Conservation (phyloP, 2,888 invertebrate genomes). For the Diabrotica balteata region DNA sequence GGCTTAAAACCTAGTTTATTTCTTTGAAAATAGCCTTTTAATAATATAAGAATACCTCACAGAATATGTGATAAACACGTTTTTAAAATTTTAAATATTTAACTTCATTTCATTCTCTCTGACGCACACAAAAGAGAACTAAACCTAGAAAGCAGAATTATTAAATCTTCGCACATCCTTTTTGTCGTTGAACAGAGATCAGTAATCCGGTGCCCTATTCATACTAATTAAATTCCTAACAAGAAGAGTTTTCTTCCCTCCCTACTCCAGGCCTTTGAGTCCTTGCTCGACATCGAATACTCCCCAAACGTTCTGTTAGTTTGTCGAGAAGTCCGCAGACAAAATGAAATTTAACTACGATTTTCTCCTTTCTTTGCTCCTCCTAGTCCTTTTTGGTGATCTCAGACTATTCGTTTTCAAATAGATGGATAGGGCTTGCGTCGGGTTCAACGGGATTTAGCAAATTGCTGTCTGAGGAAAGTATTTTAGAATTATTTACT, state of each 20-base stretch:
- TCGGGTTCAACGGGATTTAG: no score
- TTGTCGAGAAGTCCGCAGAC: slow-evolving; percentile 8
- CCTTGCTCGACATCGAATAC: slow-evolving; percentile 14
- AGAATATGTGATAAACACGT: no score
- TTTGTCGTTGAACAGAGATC: slow-evolving; percentile 22
- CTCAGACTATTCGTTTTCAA: no score
- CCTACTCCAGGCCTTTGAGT: neutral
- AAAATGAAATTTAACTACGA: slow-evolving; percentile 9
- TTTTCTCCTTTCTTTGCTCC: neutral
- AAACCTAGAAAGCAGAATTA: slow-evolving; percentile 11
- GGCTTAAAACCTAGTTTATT: no score
- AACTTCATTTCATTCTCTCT: slow-evolving; percentile 4
- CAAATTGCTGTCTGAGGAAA: no score
- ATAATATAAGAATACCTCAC: no score
- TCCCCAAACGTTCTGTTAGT: slow-evolving; percentile 9
- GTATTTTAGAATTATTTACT: no score
- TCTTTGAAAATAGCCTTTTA: no score
- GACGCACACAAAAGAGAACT: slow-evolving; percentile 2
- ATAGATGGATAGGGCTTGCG: no score
- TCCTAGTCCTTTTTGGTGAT: no score
- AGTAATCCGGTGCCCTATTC: slow-evolving; percentile 24
- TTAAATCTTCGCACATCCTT: slow-evolving; percentile 24
- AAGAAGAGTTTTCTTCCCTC: slow-evolving; percentile 36
- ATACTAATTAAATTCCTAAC: slow-evolving; percentile 41
- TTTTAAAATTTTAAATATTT: no score